phyloP scores from a whole-genome alignment of 2,113 vertebrate species.

The Oncorhynchus keta region DNA sequence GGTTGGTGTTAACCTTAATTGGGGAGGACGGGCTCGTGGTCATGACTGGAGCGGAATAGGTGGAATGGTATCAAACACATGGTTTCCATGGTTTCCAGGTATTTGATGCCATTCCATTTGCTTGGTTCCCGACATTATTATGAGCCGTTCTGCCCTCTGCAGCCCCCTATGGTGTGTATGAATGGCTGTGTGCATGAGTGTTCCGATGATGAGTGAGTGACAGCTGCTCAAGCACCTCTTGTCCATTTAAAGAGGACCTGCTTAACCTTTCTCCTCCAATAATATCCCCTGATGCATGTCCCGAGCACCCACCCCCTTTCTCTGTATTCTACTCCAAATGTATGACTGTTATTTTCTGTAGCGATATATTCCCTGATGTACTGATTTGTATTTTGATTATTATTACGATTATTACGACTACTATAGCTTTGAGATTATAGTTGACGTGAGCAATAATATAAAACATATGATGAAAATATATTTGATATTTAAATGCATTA shows the following conservation, averaged over 20 bases:
- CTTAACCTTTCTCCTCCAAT: slow-evolving; percentile 39
- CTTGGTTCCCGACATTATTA: no score
- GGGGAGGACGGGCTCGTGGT: no score
- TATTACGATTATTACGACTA: slow-evolving; percentile 24
- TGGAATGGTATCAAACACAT: no score
- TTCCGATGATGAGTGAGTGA: neutral
- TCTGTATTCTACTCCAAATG: slow-evolving; percentile 51
- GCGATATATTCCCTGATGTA: slow-evolving; percentile 18
- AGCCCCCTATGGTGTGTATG: no score
- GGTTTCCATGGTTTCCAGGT: no score
- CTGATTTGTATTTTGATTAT: slow-evolving; percentile 57
- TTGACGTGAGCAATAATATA: slow-evolving; percentile 75
- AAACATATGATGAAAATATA: slow-evolving; percentile 67
- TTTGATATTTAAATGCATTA: slow-evolving; percentile 21
- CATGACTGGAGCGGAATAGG: no score
- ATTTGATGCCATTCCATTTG: no score
- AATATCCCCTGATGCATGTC: slow-evolving; percentile 66
- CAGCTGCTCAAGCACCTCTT: slow-evolving; percentile 53
- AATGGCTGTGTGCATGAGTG: no score
- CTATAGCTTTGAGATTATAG: slow-evolving; percentile 60
- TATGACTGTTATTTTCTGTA: slow-evolving; percentile 72
- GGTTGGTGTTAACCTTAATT: no score
- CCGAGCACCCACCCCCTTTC: slow-evolving; percentile 23
- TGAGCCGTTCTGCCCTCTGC: no score
- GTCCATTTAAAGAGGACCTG: slow-evolving; percentile 39